A percentile compares a stretch with the other conserved stretches of the same genome.
These are phyloP conservation scores for Athetis lepigone DNA, from an alignment of 2,888 invertebrate genomes.

Conservation along the genomic window DNA sequence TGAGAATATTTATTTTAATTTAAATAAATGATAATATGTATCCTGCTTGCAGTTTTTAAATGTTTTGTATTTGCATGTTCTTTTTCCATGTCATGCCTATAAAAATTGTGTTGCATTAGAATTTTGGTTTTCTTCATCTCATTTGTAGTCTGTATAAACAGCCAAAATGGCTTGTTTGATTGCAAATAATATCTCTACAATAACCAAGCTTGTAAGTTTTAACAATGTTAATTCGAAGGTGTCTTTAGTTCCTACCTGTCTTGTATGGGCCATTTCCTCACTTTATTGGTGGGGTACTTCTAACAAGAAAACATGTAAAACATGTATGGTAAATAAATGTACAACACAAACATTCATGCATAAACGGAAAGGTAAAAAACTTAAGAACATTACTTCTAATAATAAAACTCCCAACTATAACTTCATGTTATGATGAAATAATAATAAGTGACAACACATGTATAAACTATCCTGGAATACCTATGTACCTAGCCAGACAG, in stretches of 20 bases:
- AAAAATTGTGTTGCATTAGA: not conserved
- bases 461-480: conserved; percentile 25
- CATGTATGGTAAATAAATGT: no score
- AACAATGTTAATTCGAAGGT: conserved; percentile 9
- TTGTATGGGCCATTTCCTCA: conserved; percentile 10
- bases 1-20: not conserved
- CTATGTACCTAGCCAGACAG: conserved; percentile 9
- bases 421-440: conserved; percentile 23
- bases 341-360: no score
- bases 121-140: not conserved
- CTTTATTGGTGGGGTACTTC: no score
- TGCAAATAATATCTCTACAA: not conserved
- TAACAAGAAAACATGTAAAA: no score
- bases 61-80: not conserved
- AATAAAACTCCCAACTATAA: no score
- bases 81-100: not conserved
- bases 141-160: conserved; percentile 1
- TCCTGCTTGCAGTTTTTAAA: no score
- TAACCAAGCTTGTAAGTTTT: not conserved
- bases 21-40: not conserved
- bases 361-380: no score
- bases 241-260: conserved; percentile 1
- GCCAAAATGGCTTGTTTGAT: not conserved
- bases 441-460: conserved; percentile 26
- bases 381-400: no score